phyloP scores from a whole-genome alignment of 23 tunicate genomes.

The Trididemnum clinides region DNA sequence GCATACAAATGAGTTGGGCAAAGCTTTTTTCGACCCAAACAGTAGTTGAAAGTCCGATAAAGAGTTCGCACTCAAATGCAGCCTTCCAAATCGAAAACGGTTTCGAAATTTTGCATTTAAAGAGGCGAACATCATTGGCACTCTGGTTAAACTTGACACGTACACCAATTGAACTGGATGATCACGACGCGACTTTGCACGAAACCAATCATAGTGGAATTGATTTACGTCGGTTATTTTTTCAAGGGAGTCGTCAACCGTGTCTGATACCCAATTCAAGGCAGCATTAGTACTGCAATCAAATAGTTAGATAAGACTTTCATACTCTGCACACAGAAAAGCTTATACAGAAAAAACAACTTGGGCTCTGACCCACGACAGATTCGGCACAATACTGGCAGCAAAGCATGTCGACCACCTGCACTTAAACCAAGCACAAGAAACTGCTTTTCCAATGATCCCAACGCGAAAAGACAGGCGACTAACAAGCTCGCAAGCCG shows the following conservation, averaged over 20 bases:
- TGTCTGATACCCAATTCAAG: constrained; percentile 20
- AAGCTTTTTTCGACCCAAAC: background rate
- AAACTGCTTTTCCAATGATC: no score
- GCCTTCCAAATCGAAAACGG: constrained; percentile 2
- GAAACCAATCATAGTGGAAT: background rate
- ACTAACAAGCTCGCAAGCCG: no score
- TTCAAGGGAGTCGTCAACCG: background rate
- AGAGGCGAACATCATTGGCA: constrained; percentile 14
- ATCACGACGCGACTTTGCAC: background rate
- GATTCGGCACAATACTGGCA: no score
- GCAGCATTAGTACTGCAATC: constrained; percentile 17
- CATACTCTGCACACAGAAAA: no score
- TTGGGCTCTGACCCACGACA: no score
- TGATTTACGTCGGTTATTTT: background rate
- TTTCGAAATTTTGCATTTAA: constrained; percentile 11
- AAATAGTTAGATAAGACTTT: no score
- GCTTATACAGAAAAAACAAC: no score
- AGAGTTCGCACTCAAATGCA: background rate
- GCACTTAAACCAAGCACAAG: no score
- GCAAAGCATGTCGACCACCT: no score
- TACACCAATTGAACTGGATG: constrained; percentile 18
- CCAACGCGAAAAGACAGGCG: no score
- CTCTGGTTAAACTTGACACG: background rate
- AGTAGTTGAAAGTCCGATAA: background rate
- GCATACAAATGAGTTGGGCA: constrained; percentile 23